Evolutionary conservation across 2,113 vertebrate genomes (phyloP).

Genomic region (Copsychus sechellarum): DNA sequence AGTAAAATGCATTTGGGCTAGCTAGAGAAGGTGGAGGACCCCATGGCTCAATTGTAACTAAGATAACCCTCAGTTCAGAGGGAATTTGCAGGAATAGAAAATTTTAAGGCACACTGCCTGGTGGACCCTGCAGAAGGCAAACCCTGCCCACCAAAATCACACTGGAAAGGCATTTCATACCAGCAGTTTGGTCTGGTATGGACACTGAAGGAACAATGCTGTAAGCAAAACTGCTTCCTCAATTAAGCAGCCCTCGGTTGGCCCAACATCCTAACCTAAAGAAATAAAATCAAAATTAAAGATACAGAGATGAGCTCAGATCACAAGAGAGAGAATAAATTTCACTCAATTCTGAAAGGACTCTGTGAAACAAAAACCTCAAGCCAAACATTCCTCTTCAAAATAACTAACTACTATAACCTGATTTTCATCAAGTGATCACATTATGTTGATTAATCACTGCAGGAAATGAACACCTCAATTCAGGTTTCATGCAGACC

Average conservation of each 20-base stretch:
- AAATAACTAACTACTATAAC: neutral
- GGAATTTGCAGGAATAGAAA: neutral
- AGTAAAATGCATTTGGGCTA: neutral
- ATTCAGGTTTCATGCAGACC: constrained; percentile 47
- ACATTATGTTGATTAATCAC: constrained; percentile 65
- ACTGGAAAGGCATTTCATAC: neutral
- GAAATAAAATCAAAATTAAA: constrained; percentile 23
- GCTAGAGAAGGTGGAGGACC: neutral
- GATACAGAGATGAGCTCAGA: constrained; percentile 3
- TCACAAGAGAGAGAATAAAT: constrained; percentile 21
- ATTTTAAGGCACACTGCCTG: neutral
- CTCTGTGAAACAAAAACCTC: neutral
- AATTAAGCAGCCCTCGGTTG: neutral
- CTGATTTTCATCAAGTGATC: constrained; percentile 50
- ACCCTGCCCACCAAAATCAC: neutral
- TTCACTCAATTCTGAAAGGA: neutral
- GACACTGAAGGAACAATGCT: neutral
- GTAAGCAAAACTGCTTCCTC: neutral
- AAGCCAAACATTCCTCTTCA: neutral
- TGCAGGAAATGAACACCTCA: constrained; percentile 67
- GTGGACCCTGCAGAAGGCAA: neutral
- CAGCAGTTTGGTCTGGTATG: neutral
- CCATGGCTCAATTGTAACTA: neutral
- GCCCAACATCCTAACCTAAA: neutral
- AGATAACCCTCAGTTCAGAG: neutral